Conservation (phyloP, 2,797 vertebrate genomes). For the Sebastes kiyomatsui region DNA sequence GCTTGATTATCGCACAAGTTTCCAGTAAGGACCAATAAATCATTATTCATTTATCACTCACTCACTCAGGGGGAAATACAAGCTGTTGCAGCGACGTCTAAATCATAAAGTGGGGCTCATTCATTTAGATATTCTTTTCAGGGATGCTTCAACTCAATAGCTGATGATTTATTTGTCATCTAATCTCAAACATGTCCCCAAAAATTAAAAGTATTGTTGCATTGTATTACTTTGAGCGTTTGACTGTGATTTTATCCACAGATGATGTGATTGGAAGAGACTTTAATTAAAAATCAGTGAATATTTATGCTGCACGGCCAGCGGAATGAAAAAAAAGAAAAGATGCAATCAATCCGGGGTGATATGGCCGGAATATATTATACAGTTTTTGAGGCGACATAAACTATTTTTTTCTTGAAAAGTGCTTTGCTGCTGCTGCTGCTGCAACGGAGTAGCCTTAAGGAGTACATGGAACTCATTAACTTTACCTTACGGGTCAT, state of each 20-base stretch:
- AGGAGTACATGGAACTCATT: conserved; percentile 44
- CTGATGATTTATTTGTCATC: conserved; percentile 36
- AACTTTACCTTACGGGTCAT: conserved; percentile 40
- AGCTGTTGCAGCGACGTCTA: neutral
- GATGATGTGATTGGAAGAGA: conserved; percentile 11
- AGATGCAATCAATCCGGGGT: conserved; percentile 12
- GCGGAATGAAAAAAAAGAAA: neutral
- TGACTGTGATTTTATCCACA: too few relatives aligned
- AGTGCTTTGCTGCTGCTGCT: conserved; percentile 6
- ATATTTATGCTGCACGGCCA: neutral
- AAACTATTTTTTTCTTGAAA: conserved; percentile 16
- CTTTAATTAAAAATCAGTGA: conserved; percentile 47
- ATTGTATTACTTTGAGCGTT: conserved; percentile 12
- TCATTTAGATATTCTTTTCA: conserved; percentile 30
- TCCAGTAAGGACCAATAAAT: conserved; percentile 41
- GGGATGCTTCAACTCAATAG: conserved; percentile 25
- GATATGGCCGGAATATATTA: conserved; percentile 13
- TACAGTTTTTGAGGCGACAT: neutral
- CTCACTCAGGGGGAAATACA: conserved; percentile 6
- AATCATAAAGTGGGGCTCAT: conserved; percentile 25
- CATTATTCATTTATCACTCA: conserved; percentile 43
- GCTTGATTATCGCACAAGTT: conserved; percentile 48
- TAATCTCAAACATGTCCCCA: conserved; percentile 14
- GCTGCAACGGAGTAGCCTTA: neutral
- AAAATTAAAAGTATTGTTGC: conserved; percentile 56